These are phyloP conservation scores for Cololabis saira DNA, from an alignment of 2,113 vertebrate genomes.

Conservation along the genomic window DNA sequence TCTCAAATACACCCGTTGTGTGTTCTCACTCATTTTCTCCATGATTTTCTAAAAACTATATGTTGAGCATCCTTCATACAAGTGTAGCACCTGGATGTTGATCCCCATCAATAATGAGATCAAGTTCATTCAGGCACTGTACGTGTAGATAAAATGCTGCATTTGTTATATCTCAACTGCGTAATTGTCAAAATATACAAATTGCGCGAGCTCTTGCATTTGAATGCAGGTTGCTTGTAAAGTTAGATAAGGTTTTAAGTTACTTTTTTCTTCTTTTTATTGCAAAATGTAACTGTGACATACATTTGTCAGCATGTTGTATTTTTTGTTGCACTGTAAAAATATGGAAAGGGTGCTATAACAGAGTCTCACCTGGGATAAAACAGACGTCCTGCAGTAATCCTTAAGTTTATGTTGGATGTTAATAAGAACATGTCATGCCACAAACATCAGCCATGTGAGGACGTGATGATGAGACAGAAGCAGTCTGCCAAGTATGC, in stretches of 20 bases:
- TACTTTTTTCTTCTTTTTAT: not conserved
- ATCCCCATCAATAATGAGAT: not conserved
- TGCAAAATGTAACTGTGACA: no score
- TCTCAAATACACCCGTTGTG: not conserved
- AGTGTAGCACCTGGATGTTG: constrained; percentile 4
- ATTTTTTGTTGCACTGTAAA: no score
- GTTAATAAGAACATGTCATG: no score
- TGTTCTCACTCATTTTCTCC: not conserved
- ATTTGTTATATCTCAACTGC: not conserved
- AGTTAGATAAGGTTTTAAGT: no score
- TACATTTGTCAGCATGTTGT: not conserved
- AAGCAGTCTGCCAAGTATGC: no score
- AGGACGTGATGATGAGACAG: no score
- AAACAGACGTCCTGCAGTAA: no score
- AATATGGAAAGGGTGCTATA: no score
- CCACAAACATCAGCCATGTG: no score
- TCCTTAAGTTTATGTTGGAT: no score
- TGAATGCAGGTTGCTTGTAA: not conserved
- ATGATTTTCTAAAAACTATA: not conserved
- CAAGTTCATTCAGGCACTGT: not conserved
- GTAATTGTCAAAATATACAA: constrained; percentile 21
- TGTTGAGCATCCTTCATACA: not conserved
- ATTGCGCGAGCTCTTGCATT: constrained; percentile 3
- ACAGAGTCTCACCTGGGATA: no score
- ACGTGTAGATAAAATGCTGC: constrained; percentile 3